Evolutionary conservation across 1,140 invertebrate species (phyloP).

Genomic region (Drosophila triauraria): DNA sequence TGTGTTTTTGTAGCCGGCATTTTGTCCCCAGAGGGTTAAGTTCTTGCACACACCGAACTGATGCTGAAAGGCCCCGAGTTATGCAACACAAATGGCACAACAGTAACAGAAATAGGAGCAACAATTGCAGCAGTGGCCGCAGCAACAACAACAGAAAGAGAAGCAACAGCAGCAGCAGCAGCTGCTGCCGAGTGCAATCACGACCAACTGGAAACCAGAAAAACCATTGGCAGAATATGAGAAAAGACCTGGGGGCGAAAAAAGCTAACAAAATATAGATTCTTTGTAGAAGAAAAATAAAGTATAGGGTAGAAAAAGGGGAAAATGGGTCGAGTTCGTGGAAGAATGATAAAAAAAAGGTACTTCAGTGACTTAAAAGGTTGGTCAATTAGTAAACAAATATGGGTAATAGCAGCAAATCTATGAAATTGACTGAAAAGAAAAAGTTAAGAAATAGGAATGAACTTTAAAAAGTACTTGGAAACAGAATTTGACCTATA

Average conservation of each 20-base stretch:
- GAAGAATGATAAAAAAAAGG: neutral
- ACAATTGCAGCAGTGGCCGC: slow-evolving; percentile 13
- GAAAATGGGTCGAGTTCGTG: too few relatives aligned
- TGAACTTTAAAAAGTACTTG: too few relatives aligned
- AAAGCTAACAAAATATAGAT: neutral
- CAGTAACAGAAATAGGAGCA: slow-evolving; percentile 16
- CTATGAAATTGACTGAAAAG: too few relatives aligned
- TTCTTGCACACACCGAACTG: slow-evolving; percentile 9
- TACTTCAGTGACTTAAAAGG: too few relatives aligned
- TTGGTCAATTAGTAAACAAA: too few relatives aligned
- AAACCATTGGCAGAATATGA: slow-evolving; percentile 25
- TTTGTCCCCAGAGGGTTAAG: slow-evolving; percentile 30
- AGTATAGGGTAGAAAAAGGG: neutral
- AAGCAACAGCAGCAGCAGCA: slow-evolving; percentile 20
- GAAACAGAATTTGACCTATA: too few relatives aligned
- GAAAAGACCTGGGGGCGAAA: neutral
- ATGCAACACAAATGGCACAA: slow-evolving; percentile 36
- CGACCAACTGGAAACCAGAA: slow-evolving; percentile 18
- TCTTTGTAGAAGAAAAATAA: neutral
- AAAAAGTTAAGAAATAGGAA: too few relatives aligned
- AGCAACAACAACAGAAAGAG: neutral
- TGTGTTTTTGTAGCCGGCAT: slow-evolving; percentile 44
- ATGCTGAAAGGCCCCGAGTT: slow-evolving; percentile 44
- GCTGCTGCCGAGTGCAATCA: slow-evolving; percentile 38
- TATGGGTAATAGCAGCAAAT: too few relatives aligned